A percentile compares a stretch with the other conserved stretches of the same genome.
Conservation (phyloP, 2,797 vertebrate species). For the Sternotherus odoratus region DNA sequence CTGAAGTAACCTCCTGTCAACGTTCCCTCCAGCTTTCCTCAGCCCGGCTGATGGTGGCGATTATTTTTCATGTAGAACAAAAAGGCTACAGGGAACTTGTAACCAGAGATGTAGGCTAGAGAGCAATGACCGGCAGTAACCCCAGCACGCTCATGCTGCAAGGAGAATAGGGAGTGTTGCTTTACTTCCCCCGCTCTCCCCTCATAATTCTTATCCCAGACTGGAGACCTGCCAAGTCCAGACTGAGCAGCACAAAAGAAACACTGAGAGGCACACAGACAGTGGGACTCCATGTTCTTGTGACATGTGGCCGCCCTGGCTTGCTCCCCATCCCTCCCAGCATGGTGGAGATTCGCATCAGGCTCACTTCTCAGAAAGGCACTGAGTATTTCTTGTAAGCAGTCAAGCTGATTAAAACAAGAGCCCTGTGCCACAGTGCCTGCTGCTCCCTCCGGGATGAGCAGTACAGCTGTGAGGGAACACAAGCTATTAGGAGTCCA, state of each 20-base stretch:
- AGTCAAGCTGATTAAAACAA: not conserved
- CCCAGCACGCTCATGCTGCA: not conserved
- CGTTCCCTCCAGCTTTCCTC: not conserved
- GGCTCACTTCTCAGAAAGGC: not conserved
- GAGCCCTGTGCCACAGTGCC: not conserved
- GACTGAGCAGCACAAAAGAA: not conserved
- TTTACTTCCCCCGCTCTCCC: not conserved
- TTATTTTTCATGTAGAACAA: slow-evolving; percentile 68
- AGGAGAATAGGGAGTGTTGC: not conserved
- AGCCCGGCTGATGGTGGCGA: slow-evolving; percentile 52
- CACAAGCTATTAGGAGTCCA: not conserved
- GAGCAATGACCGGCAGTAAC: slow-evolving; percentile 87
- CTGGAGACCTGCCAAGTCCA: not conserved
- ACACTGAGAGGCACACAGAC: not conserved
- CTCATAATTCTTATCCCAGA: not conserved
- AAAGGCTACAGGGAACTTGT: slow-evolving; percentile 72
- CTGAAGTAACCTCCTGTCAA: slow-evolving; percentile 43
- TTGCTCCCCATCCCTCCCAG: not conserved
- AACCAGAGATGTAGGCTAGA: slow-evolving; percentile 78
- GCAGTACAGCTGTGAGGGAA: not conserved
- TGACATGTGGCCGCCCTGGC: not conserved
- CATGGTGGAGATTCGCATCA: not conserved
- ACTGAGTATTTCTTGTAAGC: not conserved
- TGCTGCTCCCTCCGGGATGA: fast-evolving
- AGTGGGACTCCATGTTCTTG: not conserved